Base-by-base conservation (phyloP, 2,888 invertebrate genomes). In the Pachydiplax longipennis region DNA sequence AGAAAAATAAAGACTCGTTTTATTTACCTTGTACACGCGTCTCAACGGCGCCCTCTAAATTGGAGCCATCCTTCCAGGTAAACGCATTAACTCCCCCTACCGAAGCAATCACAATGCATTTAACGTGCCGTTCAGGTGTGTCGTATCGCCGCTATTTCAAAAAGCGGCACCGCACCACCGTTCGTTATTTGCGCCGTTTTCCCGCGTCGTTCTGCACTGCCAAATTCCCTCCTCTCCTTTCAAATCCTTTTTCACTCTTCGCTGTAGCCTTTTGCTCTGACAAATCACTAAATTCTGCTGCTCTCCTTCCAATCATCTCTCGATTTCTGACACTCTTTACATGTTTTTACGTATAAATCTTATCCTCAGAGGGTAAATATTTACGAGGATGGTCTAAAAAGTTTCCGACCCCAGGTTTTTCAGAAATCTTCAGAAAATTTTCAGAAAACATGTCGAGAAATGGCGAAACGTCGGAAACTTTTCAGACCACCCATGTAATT, bases 21-120 rank as follows among this genome's bases (percentile, higher is more conserved):
- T 73, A 73, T 73, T 73, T 31, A 31, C 73, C n/a, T 73, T 31
- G 73, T 31, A 73, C 73, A 73, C 73, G 73, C 73, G 73, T 73
- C 73, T 73, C 73, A 31, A 2, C 31, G 25, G 73, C 12, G 73
- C 73, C 22, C 13, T 31, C n/a, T 12, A 15, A 73, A 73, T 73
- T 31, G 73, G 73, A 73, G 87, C 87, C 37, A 65, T 87, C 61
- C 37, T 44, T 87, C 40, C 37, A 58, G 35, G 83, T 58, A 83
- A 58, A 61, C 87, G 87, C 61, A 61, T 87, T 87, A 61, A 87
- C 35, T 61, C 35, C 87, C 37, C 22, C 53, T 25, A 25, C 83
- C 35, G 58, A 83, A 58, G 58, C 83, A 83, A 83, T 83, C 83
- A 83, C 87, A 37, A 87, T 61, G 87, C 65, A 37, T 87, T 87